Evolutionary conservation across 2,888 invertebrate species (phyloP).

Genomic region (Smittia sp.): DNA sequence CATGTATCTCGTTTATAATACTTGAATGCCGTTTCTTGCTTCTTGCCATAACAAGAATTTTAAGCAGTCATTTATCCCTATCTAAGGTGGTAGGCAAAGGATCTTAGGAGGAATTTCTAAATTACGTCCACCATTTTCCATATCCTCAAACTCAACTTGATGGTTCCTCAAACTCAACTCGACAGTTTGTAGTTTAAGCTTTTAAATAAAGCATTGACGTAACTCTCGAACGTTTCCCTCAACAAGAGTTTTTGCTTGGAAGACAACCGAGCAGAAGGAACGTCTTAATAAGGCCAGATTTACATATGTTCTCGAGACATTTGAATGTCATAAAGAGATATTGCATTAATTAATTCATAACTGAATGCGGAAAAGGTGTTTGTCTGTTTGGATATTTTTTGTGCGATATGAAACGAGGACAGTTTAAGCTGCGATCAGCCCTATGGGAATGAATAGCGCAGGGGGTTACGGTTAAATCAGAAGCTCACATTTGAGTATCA

Average conservation of each 20-base stretch:
- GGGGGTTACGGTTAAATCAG: constrained; percentile 36
- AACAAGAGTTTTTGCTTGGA: neutral
- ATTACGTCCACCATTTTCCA: neutral
- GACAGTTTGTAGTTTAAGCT: neutral
- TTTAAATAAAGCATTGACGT: neutral
- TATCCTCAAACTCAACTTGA: too few species aligned
- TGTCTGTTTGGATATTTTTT: neutral
- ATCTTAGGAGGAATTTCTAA: too few species aligned
- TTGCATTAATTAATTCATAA: constrained; percentile 31
- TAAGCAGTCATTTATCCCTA: constrained; percentile 1
- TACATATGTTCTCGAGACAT: constrained; percentile 40
- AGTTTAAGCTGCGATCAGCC: constrained; percentile 15
- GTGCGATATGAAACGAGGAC: neutral
- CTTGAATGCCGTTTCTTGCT: neutral
- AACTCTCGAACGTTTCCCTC: neutral
- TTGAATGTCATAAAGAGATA: constrained; percentile 37
- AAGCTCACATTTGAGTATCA: constrained; percentile 22
- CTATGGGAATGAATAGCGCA: constrained; percentile 24
- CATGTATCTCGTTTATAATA: constrained; percentile 29
- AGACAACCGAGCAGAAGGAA: neutral
- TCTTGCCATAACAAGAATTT: neutral
- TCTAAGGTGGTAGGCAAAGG: too few species aligned
- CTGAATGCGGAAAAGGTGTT: neutral
- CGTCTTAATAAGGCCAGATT: constrained; percentile 26
- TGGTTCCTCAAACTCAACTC: too few species aligned